These are phyloP conservation scores for Liopterus haemorrhoidalis DNA, from an alignment of 2,888 invertebrate species.

Conservation along the genomic window DNA sequence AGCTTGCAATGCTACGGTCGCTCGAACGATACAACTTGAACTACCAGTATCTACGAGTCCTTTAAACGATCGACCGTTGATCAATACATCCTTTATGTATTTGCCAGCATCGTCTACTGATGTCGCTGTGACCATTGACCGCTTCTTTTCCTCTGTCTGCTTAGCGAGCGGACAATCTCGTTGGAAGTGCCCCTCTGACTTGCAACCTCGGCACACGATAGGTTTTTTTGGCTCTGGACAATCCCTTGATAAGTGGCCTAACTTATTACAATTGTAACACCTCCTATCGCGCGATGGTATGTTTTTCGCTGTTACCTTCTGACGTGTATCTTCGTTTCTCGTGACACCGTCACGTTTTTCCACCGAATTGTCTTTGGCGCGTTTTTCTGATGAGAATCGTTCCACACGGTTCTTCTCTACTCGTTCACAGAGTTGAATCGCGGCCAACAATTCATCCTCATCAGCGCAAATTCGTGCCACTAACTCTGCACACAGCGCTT, in stretches of 20 bases:
- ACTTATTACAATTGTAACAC: slow-evolving; percentile 12
- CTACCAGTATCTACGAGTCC: slow-evolving; percentile 6
- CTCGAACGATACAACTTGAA: not conserved
- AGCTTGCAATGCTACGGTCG: not conserved
- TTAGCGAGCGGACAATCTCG: not conserved
- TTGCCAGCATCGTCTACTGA: not conserved
- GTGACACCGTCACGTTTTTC: not conserved
- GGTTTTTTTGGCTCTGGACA: slow-evolving; percentile 11
- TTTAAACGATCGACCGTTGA: not conserved
- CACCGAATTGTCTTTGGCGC: too few species aligned
- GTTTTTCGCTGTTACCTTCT: not conserved
- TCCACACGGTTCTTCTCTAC: not conserved
- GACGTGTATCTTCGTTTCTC: not conserved
- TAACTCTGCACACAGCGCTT: slow-evolving; percentile 14
- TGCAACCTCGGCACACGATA: slow-evolving; percentile 12
- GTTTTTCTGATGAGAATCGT: not conserved
- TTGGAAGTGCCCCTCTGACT: not conserved
- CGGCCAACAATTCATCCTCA: slow-evolving; percentile 17
- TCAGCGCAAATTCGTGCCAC: slow-evolving; percentile 4
- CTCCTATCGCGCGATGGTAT: not conserved
- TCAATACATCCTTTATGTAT: not conserved
- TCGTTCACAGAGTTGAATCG: slow-evolving; percentile 13
- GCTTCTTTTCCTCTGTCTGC: not conserved
- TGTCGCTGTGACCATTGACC: not conserved
- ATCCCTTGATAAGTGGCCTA: slow-evolving; percentile 16